phyloP scores from a whole-genome alignment of 2,113 vertebrate species.

The Melanerpes formicivorus region DNA sequence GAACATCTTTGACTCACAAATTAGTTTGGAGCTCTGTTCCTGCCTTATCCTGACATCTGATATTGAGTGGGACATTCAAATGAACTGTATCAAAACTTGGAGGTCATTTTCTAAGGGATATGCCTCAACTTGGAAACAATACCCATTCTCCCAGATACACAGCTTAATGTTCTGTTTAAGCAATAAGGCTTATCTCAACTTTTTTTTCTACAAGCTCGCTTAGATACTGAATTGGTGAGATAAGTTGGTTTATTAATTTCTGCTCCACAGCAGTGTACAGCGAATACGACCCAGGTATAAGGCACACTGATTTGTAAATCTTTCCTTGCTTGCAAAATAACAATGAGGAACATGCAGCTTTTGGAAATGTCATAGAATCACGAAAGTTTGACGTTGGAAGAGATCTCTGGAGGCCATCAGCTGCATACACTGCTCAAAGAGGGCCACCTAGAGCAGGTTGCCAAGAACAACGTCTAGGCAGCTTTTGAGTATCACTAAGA shows the following conservation, averaged over 20 bases:
- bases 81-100: background rate
- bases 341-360: background rate
- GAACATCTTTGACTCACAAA: conserved; percentile 52
- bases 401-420: background rate
- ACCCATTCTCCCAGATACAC: background rate
- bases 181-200: background rate
- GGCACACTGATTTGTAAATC: background rate
- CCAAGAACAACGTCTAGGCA: background rate
- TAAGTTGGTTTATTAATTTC: background rate
- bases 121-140: background rate
- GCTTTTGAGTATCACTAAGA: background rate
- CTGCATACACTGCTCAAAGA: background rate
- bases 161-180: background rate
- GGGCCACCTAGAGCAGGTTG: background rate
- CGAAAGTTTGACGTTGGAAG: background rate
- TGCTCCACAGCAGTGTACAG: background rate
- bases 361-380: background rate
- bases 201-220: background rate
- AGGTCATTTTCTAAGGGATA: conserved; percentile 13
- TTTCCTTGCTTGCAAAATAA: background rate
- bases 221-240: background rate
- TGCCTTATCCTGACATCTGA: conserved; percentile 18
- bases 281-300: background rate
- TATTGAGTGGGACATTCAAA: conserved; percentile 1
- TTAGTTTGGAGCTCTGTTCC: conserved; percentile 11